Percentiles rank a stretch among this genome's conserved stretches.
Conservation (phyloP, 1,140 invertebrate genomes). For the Habropoda laboriosa region DNA sequence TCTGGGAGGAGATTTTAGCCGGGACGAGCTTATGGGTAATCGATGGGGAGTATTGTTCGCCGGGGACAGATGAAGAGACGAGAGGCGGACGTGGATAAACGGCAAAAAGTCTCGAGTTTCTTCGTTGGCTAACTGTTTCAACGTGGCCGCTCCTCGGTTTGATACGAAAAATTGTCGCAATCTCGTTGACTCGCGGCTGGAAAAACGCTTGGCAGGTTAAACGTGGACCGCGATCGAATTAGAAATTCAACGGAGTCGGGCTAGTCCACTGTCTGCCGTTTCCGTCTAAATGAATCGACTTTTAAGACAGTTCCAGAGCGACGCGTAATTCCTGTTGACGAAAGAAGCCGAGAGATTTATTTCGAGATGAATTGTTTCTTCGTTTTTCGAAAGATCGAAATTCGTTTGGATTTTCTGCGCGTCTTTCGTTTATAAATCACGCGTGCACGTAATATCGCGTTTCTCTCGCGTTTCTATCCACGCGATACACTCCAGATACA, state of each 20-base stretch:
- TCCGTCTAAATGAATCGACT: too few species aligned
- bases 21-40: not conserved
- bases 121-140: not conserved
- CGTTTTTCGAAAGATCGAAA: too few species aligned
- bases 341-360: too few species aligned
- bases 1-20: not conserved
- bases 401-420: too few species aligned
- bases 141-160: not conserved
- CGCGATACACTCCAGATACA: too few species aligned
- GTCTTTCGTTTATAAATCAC: too few species aligned
- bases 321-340: too few species aligned
- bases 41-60: not conserved
- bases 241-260: not conserved
- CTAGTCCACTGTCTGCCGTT: too few species aligned
- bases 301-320: too few species aligned
- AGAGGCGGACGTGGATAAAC: not conserved
- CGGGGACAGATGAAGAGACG: not conserved
- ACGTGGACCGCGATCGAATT: not conserved
- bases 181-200: not conserved
- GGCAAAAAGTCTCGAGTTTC: not conserved
- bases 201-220: not conserved
- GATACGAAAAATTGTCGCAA: not conserved
- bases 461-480: too few species aligned
- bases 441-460: too few species aligned
- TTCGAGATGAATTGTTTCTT: too few species aligned